A percentile compares a stretch with the other conserved stretches of the same genome.
Evolutionary conservation across 2,113 vertebrate genomes (phyloP).

Genomic region (Lates calcarifer): DNA sequence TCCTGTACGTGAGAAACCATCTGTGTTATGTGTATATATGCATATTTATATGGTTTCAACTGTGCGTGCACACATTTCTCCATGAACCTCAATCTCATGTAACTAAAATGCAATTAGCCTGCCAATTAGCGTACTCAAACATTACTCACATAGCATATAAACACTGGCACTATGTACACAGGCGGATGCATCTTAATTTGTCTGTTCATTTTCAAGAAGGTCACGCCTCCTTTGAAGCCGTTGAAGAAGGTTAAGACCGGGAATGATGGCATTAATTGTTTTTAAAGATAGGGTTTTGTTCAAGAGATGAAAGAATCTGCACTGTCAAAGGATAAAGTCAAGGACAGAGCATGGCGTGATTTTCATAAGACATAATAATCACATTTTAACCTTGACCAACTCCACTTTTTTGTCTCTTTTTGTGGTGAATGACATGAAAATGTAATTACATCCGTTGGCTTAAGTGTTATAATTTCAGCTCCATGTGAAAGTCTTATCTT

Average conservation of each 20-base stretch:
- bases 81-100: not conserved
- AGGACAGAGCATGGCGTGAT: conserved; percentile 11
- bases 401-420: not conserved
- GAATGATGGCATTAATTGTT: conserved; percentile 22
- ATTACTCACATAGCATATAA: conserved; percentile 17
- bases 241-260: conserved; percentile 11
- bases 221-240: conserved; percentile 35
- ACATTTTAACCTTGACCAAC: conserved; percentile 10
- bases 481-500: not conserved
- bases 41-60: not conserved
- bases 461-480: not conserved
- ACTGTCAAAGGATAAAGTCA: conserved; percentile 20
- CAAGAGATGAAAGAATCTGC: conserved; percentile 27
- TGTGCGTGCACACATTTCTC: conserved; percentile 7
- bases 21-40: not conserved
- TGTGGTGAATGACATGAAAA: not conserved
- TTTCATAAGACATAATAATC: conserved; percentile 26
- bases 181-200: conserved; percentile 2
- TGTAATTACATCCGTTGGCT: not conserved
- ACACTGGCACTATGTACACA: not conserved
- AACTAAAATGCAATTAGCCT: conserved; percentile 8
- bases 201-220: conserved; percentile 35
- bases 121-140: conserved; percentile 36
- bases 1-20: not conserved
- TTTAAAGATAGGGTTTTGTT: conserved; percentile 40